A percentile compares a stretch with the other conserved stretches of the same genome.
Evolutionary conservation across 2,113 vertebrate species (phyloP).

Genomic region (Irena cyanogastra): DNA sequence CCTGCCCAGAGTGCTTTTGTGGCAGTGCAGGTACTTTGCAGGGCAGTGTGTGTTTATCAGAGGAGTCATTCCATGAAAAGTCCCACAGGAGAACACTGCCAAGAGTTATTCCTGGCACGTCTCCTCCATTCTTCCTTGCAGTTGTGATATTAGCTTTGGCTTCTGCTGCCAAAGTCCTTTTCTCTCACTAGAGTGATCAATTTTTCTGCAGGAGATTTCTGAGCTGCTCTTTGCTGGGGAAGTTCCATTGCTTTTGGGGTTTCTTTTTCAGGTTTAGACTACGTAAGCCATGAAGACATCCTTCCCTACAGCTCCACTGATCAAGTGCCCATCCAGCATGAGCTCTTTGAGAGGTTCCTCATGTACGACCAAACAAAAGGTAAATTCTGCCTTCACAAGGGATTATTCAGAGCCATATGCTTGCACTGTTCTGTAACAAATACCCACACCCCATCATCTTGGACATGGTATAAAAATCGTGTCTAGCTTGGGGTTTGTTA

Average conservation of each 20-base stretch:
- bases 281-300: constrained; percentile 97
- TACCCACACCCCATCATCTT: neutral
- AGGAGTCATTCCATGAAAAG: neutral
- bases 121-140: neutral
- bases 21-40: neutral
- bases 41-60: neutral
- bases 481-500: neutral
- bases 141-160: neutral
- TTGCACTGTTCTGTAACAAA: neutral
- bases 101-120: neutral
- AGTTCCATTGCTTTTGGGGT: neutral
- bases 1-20: neutral
- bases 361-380: constrained; percentile 90
- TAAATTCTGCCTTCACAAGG: constrained; percentile 52
- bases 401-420: neutral
- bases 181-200: neutral
- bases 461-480: accelerated
- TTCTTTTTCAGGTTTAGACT: constrained; percentile 86
- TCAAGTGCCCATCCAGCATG: constrained; percentile 94
- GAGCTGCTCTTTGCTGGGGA: neutral
- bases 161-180: neutral
- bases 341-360: constrained; percentile 96
- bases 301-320: constrained; percentile 93
- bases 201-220: neutral
- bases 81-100: neutral